These are phyloP conservation scores for Hartigia nigra DNA, from an alignment of 2,888 invertebrate species.

Conservation along the genomic window DNA sequence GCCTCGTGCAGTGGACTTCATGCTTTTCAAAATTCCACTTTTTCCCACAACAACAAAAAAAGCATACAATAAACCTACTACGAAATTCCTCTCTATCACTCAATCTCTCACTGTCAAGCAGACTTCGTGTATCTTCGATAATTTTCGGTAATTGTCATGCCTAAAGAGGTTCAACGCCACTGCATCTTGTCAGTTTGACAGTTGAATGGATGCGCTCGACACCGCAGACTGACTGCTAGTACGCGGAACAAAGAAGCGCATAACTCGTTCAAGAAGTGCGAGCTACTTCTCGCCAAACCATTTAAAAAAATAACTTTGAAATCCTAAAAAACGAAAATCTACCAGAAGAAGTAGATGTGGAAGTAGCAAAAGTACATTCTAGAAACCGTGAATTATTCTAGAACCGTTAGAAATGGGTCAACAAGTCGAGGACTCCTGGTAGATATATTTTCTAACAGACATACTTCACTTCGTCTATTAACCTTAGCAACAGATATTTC, in stretches of 20 bases:
- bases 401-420: not conserved
- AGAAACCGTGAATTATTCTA: not conserved
- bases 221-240: not conserved
- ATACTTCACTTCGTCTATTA: not conserved
- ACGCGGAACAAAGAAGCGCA: not conserved
- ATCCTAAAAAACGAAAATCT: not conserved
- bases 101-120: not conserved
- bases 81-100: not conserved
- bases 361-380: not conserved
- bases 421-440: not conserved
- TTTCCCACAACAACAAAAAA: not conserved
- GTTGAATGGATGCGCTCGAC: conserved; percentile 18
- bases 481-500: not conserved
- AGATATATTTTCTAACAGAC: not conserved
- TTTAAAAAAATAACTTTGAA: not conserved
- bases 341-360: not conserved
- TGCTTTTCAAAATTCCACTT: not conserved
- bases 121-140: conserved; percentile 1
- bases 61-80: not conserved
- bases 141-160: conserved; percentile 6
- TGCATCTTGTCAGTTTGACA: conserved; percentile 32
- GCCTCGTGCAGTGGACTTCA: not conserved
- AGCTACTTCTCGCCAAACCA: conserved; percentile 9
- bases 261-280: conserved; percentile 11
- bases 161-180: conserved; percentile 13